phyloP scores from a whole-genome alignment of 2,113 vertebrate genomes.

The Seriola quinqueradiata region DNA sequence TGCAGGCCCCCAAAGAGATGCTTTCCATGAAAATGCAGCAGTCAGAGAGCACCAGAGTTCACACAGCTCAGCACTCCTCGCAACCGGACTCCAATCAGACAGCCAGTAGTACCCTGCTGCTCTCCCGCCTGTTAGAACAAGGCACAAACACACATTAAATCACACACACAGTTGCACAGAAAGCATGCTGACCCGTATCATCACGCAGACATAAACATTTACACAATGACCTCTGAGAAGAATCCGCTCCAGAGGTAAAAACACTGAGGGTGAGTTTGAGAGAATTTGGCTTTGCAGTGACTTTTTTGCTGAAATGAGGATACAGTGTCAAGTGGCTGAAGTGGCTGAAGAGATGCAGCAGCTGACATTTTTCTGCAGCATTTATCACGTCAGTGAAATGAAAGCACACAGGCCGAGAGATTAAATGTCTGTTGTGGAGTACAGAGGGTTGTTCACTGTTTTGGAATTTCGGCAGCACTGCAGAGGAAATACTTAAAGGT shows the following conservation, averaged over 20 bases:
- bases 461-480: constrained; percentile 31
- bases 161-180: constrained; percentile 9
- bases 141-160: constrained; percentile 23
- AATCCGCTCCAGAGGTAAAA: constrained; percentile 7
- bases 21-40: constrained; percentile 87
- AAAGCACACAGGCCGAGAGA: constrained; percentile 40
- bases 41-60: constrained; percentile 79
- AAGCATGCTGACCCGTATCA: constrained; percentile 27
- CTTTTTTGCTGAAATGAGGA: constrained; percentile 35
- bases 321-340: constrained; percentile 32
- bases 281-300: constrained; percentile 16
- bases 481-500: constrained; percentile 19
- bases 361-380: constrained; percentile 48
- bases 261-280: not conserved
- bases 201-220: constrained; percentile 44
- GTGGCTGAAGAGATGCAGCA: constrained; percentile 45
- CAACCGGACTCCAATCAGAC: constrained; percentile 70
- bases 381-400: constrained; percentile 41
- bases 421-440: constrained; percentile 35
- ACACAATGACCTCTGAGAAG: constrained; percentile 15
- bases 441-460: constrained; percentile 23
- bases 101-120: constrained; percentile 30
- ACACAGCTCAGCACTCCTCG: constrained; percentile 71
- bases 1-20: constrained; percentile 85
- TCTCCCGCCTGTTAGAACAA: constrained; percentile 31